Evolutionary conservation across 2,888 invertebrate genomes (phyloP).

Genomic region (Chironomus tentans): DNA sequence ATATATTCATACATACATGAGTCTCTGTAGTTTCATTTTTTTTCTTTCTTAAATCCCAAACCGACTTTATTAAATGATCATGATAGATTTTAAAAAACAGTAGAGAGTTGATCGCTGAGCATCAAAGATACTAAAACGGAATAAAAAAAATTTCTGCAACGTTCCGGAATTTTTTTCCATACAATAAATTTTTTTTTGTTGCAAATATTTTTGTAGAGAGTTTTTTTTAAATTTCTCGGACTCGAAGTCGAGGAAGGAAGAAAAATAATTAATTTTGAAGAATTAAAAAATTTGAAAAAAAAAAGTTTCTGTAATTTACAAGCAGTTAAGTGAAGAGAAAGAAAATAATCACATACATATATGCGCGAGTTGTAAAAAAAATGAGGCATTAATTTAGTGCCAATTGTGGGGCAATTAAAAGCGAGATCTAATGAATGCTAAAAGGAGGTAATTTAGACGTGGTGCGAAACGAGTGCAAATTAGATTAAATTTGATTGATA

Average conservation of each 20-base stretch:
- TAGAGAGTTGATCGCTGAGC: constrained; percentile 31
- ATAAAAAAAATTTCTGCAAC: neutral
- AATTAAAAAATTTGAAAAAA: no score
- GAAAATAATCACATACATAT: no score
- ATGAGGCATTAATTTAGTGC: neutral
- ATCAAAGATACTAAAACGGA: constrained; percentile 22
- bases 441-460: neutral
- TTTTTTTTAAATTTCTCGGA: no score
- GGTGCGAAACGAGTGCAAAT: constrained; percentile 26
- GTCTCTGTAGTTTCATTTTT: constrained; percentile 19
- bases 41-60: constrained; percentile 26
- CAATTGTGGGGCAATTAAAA: constrained; percentile 10
- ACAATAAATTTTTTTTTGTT: no score
- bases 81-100: constrained; percentile 29
- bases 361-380: neutral
- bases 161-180: neutral
- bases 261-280: no score
- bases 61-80: constrained; percentile 28
- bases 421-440: constrained; percentile 12
- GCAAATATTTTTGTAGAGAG: no score
- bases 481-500: constrained; percentile 19
- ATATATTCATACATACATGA: constrained; percentile 24
- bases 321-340: no score
- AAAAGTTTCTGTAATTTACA: no score
- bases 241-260: no score